A percentile compares a stretch with the other conserved stretches of the same genome.
Evolutionary conservation across 1,140 invertebrate genomes (phyloP).

Genomic region (Asobara japonica): DNA sequence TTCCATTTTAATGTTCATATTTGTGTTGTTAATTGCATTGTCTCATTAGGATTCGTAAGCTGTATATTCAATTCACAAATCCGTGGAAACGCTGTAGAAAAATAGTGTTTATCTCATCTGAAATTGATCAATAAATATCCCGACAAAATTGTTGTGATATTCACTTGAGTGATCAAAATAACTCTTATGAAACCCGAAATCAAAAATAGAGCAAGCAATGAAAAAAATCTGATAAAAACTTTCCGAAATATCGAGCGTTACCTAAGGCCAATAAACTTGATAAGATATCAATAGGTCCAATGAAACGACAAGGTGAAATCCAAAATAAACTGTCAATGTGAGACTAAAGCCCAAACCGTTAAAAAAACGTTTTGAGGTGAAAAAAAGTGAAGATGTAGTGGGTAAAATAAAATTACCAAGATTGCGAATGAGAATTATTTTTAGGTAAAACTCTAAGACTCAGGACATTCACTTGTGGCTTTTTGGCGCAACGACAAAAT

Average conservation of each 20-base stretch:
- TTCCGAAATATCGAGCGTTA: background rate
- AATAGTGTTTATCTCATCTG: too few relatives aligned
- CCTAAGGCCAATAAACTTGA: background rate
- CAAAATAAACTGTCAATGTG: background rate
- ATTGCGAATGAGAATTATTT: slow-evolving; percentile 46
- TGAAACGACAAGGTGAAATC: background rate
- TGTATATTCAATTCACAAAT: too few relatives aligned
- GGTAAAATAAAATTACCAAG: slow-evolving; percentile 38
- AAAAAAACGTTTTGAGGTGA: slow-evolving; percentile 30
- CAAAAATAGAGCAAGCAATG: too few relatives aligned
- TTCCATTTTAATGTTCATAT: background rate
- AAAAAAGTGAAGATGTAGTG: slow-evolving; percentile 27
- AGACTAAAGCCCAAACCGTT: background rate
- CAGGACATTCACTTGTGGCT: slow-evolving; percentile 36
- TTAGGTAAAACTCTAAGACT: slow-evolving; percentile 49
- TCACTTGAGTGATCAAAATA: too few relatives aligned
- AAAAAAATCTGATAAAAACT: background rate
- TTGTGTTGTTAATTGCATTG: too few relatives aligned
- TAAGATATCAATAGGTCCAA: background rate
- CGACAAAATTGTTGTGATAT: too few relatives aligned
- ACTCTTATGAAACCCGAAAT: too few relatives aligned
- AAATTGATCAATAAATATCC: too few relatives aligned
- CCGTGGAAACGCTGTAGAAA: too few relatives aligned
- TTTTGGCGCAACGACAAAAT: slow-evolving; percentile 39
- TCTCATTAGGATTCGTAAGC: too few relatives aligned